Evolutionary conservation across 2,888 invertebrate genomes (phyloP).

Genomic region (Apamea monoglypha): DNA sequence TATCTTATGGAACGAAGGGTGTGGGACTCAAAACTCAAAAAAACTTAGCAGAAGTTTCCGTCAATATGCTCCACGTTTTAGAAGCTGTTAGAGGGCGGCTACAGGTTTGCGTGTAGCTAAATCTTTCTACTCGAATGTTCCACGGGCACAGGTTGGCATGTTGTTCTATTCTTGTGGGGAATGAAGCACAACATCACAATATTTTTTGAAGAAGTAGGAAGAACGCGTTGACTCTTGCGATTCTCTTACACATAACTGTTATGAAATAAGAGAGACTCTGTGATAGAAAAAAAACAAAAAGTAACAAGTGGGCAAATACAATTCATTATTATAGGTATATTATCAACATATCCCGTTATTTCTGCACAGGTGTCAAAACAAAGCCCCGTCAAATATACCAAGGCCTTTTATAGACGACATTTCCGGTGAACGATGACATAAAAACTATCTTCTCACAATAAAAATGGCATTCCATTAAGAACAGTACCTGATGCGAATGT

Average conservation of each 20-base stretch:
- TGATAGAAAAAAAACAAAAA: too few species aligned
- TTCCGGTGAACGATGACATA: constrained; percentile 52
- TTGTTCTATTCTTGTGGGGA: background rate
- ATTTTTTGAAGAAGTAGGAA: background rate
- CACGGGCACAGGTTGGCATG: background rate
- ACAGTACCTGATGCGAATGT: constrained; percentile 49
- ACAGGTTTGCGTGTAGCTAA: too few species aligned
- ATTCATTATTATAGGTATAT: background rate
- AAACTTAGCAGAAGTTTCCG: background rate
- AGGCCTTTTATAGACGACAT: constrained; percentile 49
- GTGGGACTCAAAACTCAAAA: background rate
- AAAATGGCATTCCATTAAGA: constrained; percentile 62
- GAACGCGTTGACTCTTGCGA: background rate
- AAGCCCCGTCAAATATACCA: background rate
- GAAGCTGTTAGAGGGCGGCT: background rate
- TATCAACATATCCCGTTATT: constrained; percentile 33
- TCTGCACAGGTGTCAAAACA: constrained; percentile 49
- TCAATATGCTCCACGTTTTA: background rate
- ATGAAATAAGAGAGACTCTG: too few species aligned
- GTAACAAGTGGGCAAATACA: background rate
- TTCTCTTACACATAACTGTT: background rate
- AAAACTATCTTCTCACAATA: constrained; percentile 62
- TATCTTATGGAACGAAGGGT: background rate
- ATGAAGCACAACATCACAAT: background rate
- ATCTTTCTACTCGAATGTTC: background rate